Base-by-base conservation (phyloP, 2,888 invertebrate genomes). In the Parnassius orleans region DNA sequence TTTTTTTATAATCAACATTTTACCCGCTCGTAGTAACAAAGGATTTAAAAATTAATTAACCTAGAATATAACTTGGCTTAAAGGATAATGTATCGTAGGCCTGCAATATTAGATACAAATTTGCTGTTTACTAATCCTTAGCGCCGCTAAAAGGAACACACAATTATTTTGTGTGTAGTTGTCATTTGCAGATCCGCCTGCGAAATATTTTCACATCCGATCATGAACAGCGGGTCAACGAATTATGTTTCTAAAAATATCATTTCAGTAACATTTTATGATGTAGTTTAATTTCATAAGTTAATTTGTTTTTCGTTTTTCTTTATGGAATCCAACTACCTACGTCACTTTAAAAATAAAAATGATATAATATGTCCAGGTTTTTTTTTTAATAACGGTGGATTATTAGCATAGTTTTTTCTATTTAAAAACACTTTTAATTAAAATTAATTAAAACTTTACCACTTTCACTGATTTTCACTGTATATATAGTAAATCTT, bases 181-280 rank as follows among this genome's bases (percentile, higher is more conserved):
- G 71, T 79, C 75, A 83, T 86, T 81, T 79, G 75, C 69, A 66
- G 77, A 81, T 79, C 83, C 81, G 84, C 81, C 82, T 76, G 74
- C 74, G 74, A 73, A 83, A 83, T 81, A 75, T 76, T 82, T 80
- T 80, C 70, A 76, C 78, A 78, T 78, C 72, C 75, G 75, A 72
- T 76, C 72, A 70, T 72, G 15, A 71, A 68, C 72, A 66, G 72
- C 79, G 78, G 87, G 87, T 87, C 86, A 86, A 79, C 73, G 86
- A 68, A 81, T 87, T 81, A 77, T 74, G 73, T 69, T 74, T 74
- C 79, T 63, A 63, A 63, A 63, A 63, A 59, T 63, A 63, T 52
- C 55, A 56, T 51, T 62, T 56, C 42, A 47, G 44, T 33, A 15
- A 19, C 51, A 48, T 48, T 50, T 56, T 24, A 33, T 14, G 10